Percentiles rank a stretch among this genome's conserved stretches.
phyloP scores from a whole-genome alignment of 2,113 vertebrate genomes.

The Clarias gariepinus region DNA sequence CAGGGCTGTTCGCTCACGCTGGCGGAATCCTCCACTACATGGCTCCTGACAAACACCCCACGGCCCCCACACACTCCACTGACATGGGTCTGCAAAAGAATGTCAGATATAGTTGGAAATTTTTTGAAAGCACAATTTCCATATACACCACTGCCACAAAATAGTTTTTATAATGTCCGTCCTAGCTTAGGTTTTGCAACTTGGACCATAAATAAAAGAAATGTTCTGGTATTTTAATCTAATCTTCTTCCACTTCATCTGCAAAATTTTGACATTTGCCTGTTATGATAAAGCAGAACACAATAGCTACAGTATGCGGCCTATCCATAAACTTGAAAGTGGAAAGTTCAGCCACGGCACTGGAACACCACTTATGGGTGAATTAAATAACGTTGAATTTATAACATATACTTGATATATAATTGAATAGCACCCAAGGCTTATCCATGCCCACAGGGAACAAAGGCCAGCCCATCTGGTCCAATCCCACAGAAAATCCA shows the following conservation, averaged over 20 bases:
- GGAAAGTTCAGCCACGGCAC: background rate
- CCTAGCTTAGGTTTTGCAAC: background rate
- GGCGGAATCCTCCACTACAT: constrained; percentile 81
- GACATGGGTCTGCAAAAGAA: constrained; percentile 74
- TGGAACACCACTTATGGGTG: too few species aligned
- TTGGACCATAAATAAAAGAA: background rate
- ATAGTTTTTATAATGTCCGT: background rate
- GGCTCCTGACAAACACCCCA: constrained; percentile 84
- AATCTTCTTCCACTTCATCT: background rate
- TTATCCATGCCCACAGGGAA: too few species aligned
- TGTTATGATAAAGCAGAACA: background rate
- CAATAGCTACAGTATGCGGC: too few species aligned
- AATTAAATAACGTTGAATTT: too few species aligned
- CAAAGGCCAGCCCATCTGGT: too few species aligned
- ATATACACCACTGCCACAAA: background rate
- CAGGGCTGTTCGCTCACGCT: constrained; percentile 71
- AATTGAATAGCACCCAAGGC: too few species aligned
- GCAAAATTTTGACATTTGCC: background rate
- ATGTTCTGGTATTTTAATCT: background rate
- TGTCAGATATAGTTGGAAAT: background rate
- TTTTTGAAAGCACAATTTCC: background rate
- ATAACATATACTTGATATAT: too few species aligned
- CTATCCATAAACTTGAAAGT: too few species aligned
- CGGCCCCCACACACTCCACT: constrained; percentile 80
- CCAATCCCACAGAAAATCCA: too few species aligned